phyloP scores from a whole-genome alignment of 2,888 invertebrate species.

The Stenolophus ochropezus region DNA sequence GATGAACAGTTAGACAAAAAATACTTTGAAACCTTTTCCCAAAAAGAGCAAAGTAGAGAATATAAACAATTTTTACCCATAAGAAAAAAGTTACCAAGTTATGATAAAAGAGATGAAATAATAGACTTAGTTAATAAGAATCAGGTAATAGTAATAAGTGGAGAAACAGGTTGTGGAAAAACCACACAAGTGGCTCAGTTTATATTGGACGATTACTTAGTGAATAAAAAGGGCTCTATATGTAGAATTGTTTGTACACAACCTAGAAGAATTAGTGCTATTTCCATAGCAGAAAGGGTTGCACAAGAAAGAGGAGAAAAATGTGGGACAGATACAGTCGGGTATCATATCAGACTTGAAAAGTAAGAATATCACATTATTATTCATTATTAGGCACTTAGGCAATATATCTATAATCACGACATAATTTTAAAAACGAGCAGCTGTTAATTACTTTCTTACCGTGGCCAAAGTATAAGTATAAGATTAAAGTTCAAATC shows the following conservation, averaged over 20 bases:
- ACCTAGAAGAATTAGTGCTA: slow-evolving; percentile 93
- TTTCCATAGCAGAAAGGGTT: slow-evolving; percentile 91
- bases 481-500: too few relatives aligned
- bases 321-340: slow-evolving; percentile 80
- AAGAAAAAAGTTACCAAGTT: slow-evolving; percentile 82
- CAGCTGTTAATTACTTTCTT: too few relatives aligned
- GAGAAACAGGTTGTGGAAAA: slow-evolving; percentile 94
- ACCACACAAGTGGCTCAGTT: slow-evolving; percentile 95
- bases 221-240: slow-evolving; percentile 79
- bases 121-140: slow-evolving; percentile 78
- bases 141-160: slow-evolving; percentile 86
- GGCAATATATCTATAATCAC: too few relatives aligned
- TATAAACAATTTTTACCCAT: slow-evolving; percentile 78
- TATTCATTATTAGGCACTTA: too few relatives aligned
- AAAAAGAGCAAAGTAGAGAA: background rate
- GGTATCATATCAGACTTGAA: slow-evolving; percentile 91
- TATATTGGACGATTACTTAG: slow-evolving; percentile 87
- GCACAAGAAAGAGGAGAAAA: slow-evolving; percentile 87
- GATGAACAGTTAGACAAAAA: slow-evolving; percentile 71
- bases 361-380: too few relatives aligned
- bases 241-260: slow-evolving; percentile 92
- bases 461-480: too few relatives aligned
- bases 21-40: slow-evolving; percentile 71
- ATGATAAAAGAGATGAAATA: slow-evolving; percentile 77
- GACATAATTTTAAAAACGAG: too few relatives aligned